Conservation (phyloP, 2,888 invertebrate species). For the Formica aserva region DNA sequence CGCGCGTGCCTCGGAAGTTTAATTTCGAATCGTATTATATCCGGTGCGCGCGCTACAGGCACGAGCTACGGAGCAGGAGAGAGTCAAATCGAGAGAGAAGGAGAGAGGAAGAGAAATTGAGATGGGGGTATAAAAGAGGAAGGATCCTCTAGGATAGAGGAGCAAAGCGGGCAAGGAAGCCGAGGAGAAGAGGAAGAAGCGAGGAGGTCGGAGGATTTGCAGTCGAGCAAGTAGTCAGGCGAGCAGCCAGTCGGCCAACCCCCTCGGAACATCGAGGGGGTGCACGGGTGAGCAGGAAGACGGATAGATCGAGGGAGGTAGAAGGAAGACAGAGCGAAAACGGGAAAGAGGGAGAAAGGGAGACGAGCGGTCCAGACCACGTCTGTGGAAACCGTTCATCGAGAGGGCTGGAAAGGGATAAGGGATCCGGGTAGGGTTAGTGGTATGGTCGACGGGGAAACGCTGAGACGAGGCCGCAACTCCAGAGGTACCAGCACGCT, state of each 20-base stretch:
- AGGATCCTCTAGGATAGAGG: constrained; percentile 30
- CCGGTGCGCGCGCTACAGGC: constrained; percentile 71
- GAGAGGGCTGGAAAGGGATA: constrained; percentile 42
- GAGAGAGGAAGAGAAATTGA: constrained; percentile 32
- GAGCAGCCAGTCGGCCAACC: constrained; percentile 50
- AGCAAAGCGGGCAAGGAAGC: constrained; percentile 13
- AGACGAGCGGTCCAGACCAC: constrained; percentile 53
- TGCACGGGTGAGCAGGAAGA: constrained; percentile 24
- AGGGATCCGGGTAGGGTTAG: constrained; percentile 51
- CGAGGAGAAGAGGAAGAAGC: constrained; percentile 43
- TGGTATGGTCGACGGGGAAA: constrained; percentile 56
- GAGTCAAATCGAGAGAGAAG: constrained; percentile 26
- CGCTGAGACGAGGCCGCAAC: constrained; percentile 68
- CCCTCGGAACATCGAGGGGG: constrained; percentile 15
- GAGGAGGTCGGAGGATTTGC: constrained; percentile 47
- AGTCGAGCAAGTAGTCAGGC: constrained; percentile 53
- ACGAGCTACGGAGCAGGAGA: constrained; percentile 36
- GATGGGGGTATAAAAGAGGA: constrained; percentile 50
- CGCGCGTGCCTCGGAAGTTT: constrained; percentile 83
- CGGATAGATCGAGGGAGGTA: constrained; percentile 39
- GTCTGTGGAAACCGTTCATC: constrained; percentile 51
- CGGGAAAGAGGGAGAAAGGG: constrained; percentile 56
- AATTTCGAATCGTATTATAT: constrained; percentile 84
- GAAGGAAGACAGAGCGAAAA: constrained; percentile 32
- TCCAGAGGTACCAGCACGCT: constrained; percentile 39